Conservation (phyloP, 2,113 vertebrate genomes). For the Thamnophis sirtalis region DNA sequence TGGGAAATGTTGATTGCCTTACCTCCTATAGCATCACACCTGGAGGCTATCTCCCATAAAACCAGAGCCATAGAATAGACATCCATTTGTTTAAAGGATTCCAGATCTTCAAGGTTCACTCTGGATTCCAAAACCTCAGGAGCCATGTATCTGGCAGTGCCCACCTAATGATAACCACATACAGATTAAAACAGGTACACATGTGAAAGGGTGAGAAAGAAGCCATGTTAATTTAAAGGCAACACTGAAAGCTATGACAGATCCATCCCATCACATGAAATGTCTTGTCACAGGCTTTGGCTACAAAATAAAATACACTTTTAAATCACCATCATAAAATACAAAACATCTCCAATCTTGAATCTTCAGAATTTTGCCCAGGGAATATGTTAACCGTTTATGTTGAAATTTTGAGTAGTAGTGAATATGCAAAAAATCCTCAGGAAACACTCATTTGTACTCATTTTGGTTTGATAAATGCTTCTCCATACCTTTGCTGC, state of each 20-base stretch:
- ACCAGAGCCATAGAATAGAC: constrained; percentile 89
- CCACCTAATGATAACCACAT: constrained; percentile 70
- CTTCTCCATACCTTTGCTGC: background rate
- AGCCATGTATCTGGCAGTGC: constrained; percentile 89
- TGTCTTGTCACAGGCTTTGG: background rate
- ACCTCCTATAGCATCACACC: constrained; percentile 82
- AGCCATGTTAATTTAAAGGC: background rate
- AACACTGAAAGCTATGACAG: background rate
- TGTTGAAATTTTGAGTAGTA: background rate
- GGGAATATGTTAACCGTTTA: background rate
- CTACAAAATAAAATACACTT: background rate
- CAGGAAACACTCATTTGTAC: background rate
- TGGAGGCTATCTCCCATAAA: constrained; percentile 87
- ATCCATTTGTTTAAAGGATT: constrained; percentile 92
- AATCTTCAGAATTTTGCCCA: background rate
- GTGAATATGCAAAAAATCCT: background rate
- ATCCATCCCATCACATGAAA: background rate
- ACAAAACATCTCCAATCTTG: background rate
- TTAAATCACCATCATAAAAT: background rate
- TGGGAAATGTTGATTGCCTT: fast-evolving
- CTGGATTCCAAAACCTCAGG: constrained; percentile 90
- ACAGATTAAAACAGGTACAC: background rate
- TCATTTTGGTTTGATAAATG: background rate
- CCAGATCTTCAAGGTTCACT: constrained; percentile 88
- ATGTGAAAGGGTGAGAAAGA: background rate